Conservation (phyloP, 2,888 invertebrate species). For the Stomorhina lunata region DNA sequence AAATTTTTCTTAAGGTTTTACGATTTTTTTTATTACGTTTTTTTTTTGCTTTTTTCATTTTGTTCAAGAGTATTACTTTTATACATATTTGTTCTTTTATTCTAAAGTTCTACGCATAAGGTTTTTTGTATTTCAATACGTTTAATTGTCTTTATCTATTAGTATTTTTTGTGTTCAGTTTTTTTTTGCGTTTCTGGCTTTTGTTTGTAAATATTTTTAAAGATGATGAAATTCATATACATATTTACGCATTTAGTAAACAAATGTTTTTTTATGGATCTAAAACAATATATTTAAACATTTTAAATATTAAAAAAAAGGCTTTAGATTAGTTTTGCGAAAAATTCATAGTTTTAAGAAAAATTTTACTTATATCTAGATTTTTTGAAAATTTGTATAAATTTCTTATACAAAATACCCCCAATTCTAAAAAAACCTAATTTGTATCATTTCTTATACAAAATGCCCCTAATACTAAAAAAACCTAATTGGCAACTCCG, state of each 20-base stretch:
- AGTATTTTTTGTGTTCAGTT: neutral
- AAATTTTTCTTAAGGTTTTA: too few relatives aligned
- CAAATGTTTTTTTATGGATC: neutral
- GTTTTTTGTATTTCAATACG: neutral
- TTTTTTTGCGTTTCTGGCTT: conserved; percentile 1
- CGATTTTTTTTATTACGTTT: neutral
- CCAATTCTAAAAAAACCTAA: too few relatives aligned
- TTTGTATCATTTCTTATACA: too few relatives aligned
- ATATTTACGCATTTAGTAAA: neutral
- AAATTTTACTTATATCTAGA: too few relatives aligned
- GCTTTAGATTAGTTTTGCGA: neutral
- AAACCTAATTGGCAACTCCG: too few relatives aligned
- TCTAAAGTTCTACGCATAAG: neutral
- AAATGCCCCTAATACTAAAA: too few relatives aligned
- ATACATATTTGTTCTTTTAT: neutral
- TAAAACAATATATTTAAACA: neutral
- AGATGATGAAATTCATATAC: conserved; percentile 20
- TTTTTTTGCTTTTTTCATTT: neutral
- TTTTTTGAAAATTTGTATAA: too few relatives aligned
- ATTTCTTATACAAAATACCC: too few relatives aligned
- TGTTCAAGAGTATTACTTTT: neutral
- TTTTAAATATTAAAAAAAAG: neutral
- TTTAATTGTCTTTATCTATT: conserved; percentile 35
- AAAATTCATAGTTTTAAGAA: neutral
- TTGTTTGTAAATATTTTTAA: conserved; percentile 28